Percentiles rank a stretch among this genome's conserved stretches.
phyloP scores from a whole-genome alignment of 2,797 vertebrate genomes.

The Scarus forsteni region DNA sequence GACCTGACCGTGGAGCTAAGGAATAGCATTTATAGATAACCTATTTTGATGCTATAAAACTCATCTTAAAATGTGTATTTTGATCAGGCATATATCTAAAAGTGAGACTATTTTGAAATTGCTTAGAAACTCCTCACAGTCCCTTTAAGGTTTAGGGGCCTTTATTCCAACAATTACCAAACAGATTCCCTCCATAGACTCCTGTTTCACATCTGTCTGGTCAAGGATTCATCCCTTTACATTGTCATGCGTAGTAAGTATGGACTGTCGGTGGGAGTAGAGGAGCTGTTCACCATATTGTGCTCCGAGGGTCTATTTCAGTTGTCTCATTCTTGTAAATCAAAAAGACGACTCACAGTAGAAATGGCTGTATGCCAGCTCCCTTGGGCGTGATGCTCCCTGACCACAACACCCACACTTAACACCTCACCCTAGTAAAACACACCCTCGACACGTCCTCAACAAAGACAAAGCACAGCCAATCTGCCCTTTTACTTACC shows the following conservation, averaged over 20 bases:
- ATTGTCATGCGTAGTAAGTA: neutral
- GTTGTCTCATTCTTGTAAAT: slow-evolving; percentile 14
- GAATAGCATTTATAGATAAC: no score
- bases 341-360: neutral
- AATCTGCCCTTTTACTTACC: slow-evolving; percentile 11
- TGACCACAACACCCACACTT: slow-evolving; percentile 55
- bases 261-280: neutral
- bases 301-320: neutral
- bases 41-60: no score
- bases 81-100: no score
- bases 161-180: neutral
- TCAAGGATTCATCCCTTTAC: neutral
- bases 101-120: no score
- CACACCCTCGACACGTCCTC: slow-evolving; percentile 62
- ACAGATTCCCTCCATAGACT: neutral
- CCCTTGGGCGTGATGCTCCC: slow-evolving; percentile 36
- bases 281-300: neutral
- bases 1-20: no score
- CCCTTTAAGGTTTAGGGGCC: neutral
- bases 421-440: slow-evolving; percentile 70
- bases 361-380: slow-evolving; percentile 45
- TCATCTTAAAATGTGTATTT: no score
- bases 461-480: slow-evolving; percentile 72
- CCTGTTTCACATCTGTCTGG: no score
- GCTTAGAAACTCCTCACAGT: no score